Conservation (phyloP, 2,888 invertebrate genomes). For the Nomada fucata region DNA sequence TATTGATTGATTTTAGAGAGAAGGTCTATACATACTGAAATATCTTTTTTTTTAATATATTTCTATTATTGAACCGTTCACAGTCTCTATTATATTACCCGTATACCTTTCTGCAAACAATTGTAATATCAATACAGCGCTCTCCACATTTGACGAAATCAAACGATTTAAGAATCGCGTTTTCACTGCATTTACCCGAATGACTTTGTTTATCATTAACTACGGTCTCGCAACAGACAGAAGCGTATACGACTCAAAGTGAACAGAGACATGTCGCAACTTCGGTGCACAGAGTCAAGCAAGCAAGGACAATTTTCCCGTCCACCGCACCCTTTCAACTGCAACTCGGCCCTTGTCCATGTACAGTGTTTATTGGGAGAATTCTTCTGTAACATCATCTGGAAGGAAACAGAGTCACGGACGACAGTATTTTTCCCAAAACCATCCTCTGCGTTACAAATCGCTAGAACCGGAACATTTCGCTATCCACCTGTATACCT, state of each 20-base stretch:
- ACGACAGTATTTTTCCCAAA: neutral
- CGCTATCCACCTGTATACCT: too few species aligned
- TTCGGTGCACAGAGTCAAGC: neutral
- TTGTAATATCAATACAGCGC: too few species aligned
- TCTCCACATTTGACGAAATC: too few species aligned
- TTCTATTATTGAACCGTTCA: too few species aligned
- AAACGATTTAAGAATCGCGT: too few species aligned
- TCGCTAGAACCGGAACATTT: neutral
- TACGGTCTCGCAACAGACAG: too few species aligned
- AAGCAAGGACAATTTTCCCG: neutral
- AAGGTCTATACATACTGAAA: neutral
- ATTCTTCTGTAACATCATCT: neutral
- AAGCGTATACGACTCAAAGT: too few species aligned
- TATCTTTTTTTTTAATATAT: too few species aligned
- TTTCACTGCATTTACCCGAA: too few species aligned
- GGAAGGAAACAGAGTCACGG: neutral
- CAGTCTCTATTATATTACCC: too few species aligned
- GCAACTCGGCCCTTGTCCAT: neutral
- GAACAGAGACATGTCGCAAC: neutral
- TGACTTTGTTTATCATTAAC: too few species aligned
- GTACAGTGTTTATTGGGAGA: neutral
- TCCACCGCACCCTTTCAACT: neutral
- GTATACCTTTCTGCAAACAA: too few species aligned
- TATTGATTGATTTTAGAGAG: neutral
- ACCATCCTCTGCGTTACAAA: neutral